Evolutionary conservation across 2,888 invertebrate species (phyloP), one percentile per base, ranked within the genome.

Genomic region (Neoaliturus tenellus): DNA sequence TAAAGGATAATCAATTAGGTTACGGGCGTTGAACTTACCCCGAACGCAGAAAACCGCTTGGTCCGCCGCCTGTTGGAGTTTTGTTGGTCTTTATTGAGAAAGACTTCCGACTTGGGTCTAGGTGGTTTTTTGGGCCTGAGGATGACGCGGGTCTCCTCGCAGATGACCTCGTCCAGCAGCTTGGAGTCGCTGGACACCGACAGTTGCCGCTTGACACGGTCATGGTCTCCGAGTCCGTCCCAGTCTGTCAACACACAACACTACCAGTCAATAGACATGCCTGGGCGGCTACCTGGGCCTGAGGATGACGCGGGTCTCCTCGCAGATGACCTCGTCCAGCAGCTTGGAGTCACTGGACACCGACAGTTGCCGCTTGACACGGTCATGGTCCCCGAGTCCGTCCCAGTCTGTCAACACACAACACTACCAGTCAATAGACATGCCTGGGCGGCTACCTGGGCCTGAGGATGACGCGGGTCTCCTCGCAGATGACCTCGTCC

Each of bases 1-100:
- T n/a, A n/a, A n/a, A n/a, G n/a, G n/a, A n/a, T n/a, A n/a, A n/a
- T n/a, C n/a, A n/a, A n/a, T n/a, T n/a, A n/a, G n/a, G n/a, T n/a
- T n/a, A n/a, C n/a, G n/a, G n/a, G n/a, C n/a, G n/a, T n/a, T 69
- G 6, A 17, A 93, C 95, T 94, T 91, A 98, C 98, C 93, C 98
- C 98, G 93, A 98, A 98, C 91, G 98, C 98, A 91, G 98, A 98
- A 92, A 97, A 98, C 91, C 98, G 94, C 93, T 98, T 98, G 90
- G 96, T 95, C 91, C 96, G 93, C 91, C 96, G 93, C 91, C 89
- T 93, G 92, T 87, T 91, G 90, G 80, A 91, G 91, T 84, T 87
- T 83, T 83, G 86, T 80, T 94, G 94, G 88, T 92, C 93, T 90
- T 94, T 94, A 90, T 96, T 96, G 88, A 98, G 94, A 92, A 97